Evolutionary conservation across 2,113 vertebrate species (phyloP).

Genomic region (Tachysurus fulvidraco): DNA sequence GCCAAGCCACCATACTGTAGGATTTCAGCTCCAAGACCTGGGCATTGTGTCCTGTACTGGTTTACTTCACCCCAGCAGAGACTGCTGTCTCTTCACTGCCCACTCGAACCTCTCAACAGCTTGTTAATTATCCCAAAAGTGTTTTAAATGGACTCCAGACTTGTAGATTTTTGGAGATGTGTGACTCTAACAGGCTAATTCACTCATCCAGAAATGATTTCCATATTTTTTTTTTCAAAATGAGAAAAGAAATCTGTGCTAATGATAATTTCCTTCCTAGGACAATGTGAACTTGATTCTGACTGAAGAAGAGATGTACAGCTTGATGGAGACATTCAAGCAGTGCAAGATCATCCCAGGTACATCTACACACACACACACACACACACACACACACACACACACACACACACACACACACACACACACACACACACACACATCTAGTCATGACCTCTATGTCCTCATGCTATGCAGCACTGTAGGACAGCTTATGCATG

Average conservation of each 20-base stretch:
- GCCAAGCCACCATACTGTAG: not conserved
- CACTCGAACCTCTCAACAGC: not conserved
- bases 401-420: not conserved
- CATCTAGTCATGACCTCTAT: not conserved
- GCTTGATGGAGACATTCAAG: slow-evolving; percentile 86
- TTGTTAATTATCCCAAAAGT: slow-evolving; percentile 9
- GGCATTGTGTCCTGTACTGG: not conserved
- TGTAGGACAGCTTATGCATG: not conserved
- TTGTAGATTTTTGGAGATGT: not conserved
- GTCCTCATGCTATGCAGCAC: not conserved
- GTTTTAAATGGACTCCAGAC: not conserved
- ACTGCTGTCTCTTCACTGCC: not conserved
- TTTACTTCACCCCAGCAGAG: not conserved
- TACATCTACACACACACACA: slow-evolving; percentile 55
- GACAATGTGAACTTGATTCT: slow-evolving; percentile 94
- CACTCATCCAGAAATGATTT: not conserved
- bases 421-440: not conserved
- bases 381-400: not conserved
- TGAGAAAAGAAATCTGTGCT: not conserved
- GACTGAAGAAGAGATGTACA: slow-evolving; percentile 96
- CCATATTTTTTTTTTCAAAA: not conserved
- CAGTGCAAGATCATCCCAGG: slow-evolving; percentile 93
- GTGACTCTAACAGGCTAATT: not conserved
- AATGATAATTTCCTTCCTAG: slow-evolving; percentile 63
- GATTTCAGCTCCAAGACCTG: not conserved